Conservation (phyloP, 2,113 vertebrate species). For the Rhagologus leucostigma region DNA sequence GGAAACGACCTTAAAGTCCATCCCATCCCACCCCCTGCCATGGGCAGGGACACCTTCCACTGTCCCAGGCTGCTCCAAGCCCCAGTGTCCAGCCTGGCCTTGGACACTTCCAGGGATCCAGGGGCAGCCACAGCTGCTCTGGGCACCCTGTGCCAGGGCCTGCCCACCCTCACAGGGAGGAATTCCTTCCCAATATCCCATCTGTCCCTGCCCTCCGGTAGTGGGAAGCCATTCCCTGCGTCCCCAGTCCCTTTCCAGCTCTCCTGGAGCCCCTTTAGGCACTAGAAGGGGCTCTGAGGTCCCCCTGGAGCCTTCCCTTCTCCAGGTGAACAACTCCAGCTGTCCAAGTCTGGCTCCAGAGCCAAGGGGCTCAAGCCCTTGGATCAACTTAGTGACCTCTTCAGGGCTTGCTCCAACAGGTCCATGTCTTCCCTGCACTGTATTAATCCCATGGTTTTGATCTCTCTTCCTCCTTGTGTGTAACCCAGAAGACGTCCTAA, state of each 20-base stretch:
- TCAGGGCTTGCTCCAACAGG: not conserved
- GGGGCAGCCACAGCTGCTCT: not conserved
- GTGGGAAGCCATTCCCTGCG: not conserved
- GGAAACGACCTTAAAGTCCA: not conserved
- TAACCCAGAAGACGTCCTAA: not conserved
- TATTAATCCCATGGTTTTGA: not conserved
- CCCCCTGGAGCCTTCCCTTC: not conserved
- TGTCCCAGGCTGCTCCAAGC: rapidly evolving
- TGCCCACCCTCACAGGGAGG: rapidly evolving
- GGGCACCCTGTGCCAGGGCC: not conserved
- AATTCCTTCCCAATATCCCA: not conserved
- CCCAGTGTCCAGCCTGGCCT: rapidly evolving
- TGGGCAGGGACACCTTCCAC: not conserved
- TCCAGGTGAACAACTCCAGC: not conserved
- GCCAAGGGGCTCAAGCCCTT: not conserved
- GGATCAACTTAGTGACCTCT: no score
- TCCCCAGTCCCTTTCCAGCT: not conserved
- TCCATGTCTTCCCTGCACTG: not conserved
- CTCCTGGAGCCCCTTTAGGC: not conserved
- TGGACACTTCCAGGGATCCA: not conserved
- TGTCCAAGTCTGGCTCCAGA: not conserved
- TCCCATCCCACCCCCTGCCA: rapidly evolving
- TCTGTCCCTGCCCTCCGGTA: rapidly evolving
- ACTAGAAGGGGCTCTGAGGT: rapidly evolving
- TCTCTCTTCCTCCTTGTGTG: not conserved